A percentile compares a stretch with the other conserved stretches of the same genome.
Conservation (phyloP, 2,888 invertebrate species). For the Nomada fabriciana region DNA sequence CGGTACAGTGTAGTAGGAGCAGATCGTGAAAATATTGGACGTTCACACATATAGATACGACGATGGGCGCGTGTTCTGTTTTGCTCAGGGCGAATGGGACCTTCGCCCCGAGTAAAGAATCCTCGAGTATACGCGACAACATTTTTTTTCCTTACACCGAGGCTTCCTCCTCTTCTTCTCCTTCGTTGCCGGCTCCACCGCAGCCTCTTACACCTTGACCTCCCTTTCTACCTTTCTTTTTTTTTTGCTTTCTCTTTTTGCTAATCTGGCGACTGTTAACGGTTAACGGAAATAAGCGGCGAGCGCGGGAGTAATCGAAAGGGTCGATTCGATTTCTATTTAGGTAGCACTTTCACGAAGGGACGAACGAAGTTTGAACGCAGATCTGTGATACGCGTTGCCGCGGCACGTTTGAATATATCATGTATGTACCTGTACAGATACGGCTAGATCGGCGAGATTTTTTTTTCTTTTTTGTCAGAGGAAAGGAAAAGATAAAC, state of each 20-base stretch:
- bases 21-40: slow-evolving; percentile 84
- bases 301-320: too few relatives aligned
- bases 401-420: too few relatives aligned
- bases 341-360: too few relatives aligned
- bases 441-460: too few relatives aligned
- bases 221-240: not conserved
- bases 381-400: too few relatives aligned
- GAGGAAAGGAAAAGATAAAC: not conserved
- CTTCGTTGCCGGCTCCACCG: not conserved
- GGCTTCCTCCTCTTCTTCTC: not conserved
- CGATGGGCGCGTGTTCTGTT: slow-evolving; percentile 76
- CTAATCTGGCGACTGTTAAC: too few relatives aligned
- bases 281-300: too few relatives aligned
- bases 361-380: too few relatives aligned
- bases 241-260: not conserved
- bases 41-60: slow-evolving; percentile 68
- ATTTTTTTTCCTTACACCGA: not conserved
- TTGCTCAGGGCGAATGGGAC: slow-evolving; percentile 76
- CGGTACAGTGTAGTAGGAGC: slow-evolving; percentile 85
- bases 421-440: too few relatives aligned
- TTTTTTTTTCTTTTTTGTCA: too few relatives aligned
- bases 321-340: too few relatives aligned
- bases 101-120: slow-evolving; percentile 79
- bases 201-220: not conserved
- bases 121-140: slow-evolving; percentile 79